phyloP scores from a whole-genome alignment of 2,113 vertebrate species.

The Vulpes ferrilata region DNA sequence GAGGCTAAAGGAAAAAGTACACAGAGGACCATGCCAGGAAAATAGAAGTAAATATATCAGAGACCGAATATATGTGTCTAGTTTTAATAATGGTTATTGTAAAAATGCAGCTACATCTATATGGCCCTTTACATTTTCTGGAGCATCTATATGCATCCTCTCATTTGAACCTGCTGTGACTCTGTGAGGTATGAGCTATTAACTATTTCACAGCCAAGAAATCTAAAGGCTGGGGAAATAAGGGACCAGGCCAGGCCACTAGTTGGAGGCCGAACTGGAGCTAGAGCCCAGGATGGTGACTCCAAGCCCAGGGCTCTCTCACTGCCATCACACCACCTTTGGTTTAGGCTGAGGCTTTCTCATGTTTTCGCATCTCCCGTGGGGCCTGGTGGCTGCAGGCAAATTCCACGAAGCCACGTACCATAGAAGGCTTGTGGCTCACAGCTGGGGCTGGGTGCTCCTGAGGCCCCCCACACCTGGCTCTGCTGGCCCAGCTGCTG shows the following conservation, averaged over 20 bases:
- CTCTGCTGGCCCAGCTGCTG: not conserved
- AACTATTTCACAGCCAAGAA: not conserved
- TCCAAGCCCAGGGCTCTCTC: not conserved
- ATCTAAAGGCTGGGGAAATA: not conserved
- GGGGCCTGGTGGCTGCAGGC: not conserved
- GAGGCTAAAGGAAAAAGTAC: conserved; percentile 58
- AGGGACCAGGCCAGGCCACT: not conserved
- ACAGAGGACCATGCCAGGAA: conserved; percentile 49
- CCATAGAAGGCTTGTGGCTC: rapidly evolving
- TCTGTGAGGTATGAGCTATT: not conserved
- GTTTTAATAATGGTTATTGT: not conserved
- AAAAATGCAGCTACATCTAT: not conserved
- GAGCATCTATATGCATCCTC: not conserved
- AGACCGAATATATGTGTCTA: not conserved
- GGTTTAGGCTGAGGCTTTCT: not conserved
- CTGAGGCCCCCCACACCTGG: not conserved
- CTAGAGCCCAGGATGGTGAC: rapidly evolving
- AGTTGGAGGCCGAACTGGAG: not conserved
- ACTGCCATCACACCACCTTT: not conserved
- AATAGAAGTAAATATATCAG: conserved; percentile 14
- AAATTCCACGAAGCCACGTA: rapidly evolving
- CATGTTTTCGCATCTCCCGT: rapidly evolving
- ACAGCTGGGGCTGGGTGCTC: no score
- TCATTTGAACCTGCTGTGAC: not conserved
- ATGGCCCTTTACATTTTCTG: not conserved